Evolutionary conservation across 2,888 invertebrate genomes (phyloP).

Genomic region (Drosophila niveifrons): DNA sequence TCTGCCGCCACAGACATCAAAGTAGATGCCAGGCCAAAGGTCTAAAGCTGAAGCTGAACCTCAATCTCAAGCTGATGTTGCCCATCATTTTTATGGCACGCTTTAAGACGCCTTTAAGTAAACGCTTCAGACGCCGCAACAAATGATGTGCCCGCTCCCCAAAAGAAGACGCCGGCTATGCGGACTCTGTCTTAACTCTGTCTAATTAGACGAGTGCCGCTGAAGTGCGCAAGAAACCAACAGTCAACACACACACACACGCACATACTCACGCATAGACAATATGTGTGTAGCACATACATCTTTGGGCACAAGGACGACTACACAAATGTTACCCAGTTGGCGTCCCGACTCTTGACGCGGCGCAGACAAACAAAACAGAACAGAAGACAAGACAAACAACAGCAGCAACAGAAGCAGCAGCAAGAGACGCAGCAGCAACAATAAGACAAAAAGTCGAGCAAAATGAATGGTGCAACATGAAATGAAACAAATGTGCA

Average conservation of each 20-base stretch:
- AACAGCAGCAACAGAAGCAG: slow-evolving; percentile 39
- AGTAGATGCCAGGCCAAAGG: slow-evolving; percentile 48
- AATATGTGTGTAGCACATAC: slow-evolving; percentile 19
- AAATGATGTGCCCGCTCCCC: slow-evolving; percentile 52
- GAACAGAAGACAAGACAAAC: slow-evolving; percentile 54
- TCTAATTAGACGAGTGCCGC: slow-evolving; percentile 80
- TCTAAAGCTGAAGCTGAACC: slow-evolving; percentile 6
- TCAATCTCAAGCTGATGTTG: not conserved
- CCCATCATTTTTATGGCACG: slow-evolving; percentile 38
- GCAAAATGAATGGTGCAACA: slow-evolving; percentile 72
- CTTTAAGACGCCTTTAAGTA: slow-evolving; percentile 68
- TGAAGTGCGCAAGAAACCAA: slow-evolving; percentile 64
- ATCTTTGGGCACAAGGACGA: slow-evolving; percentile 50
- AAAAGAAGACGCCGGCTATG: slow-evolving; percentile 16
- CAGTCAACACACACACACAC: slow-evolving; percentile 27
- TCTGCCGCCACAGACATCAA: slow-evolving; percentile 64
- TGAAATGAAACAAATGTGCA: slow-evolving; percentile 76
- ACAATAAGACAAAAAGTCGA: slow-evolving; percentile 52
- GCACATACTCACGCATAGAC: slow-evolving; percentile 29
- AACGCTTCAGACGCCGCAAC: slow-evolving; percentile 38
- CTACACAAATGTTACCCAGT: slow-evolving; percentile 62
- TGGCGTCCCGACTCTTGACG: slow-evolving; percentile 66
- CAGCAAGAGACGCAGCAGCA: slow-evolving; percentile 26
- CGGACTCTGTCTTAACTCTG: slow-evolving; percentile 67
- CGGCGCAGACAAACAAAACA: slow-evolving; percentile 46